Evolutionary conservation across 1,140 invertebrate species (phyloP).

Genomic region (Hermatobates lingyangjiaoensis): DNA sequence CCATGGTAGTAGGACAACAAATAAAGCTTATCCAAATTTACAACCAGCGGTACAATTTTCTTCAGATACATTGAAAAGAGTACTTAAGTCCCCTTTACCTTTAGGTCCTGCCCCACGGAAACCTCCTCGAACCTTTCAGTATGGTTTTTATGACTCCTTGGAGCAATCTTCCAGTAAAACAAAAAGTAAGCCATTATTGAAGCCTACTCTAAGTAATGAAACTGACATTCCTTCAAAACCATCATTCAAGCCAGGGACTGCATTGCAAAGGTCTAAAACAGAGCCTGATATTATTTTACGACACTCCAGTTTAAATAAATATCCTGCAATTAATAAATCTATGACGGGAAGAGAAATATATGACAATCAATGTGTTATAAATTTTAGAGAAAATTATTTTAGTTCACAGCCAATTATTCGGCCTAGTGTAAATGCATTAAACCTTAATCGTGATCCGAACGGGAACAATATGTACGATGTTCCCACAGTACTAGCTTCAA

Average conservation of each 20-base stretch:
- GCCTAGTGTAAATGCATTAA: too few species aligned
- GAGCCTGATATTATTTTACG: slow-evolving; percentile 19
- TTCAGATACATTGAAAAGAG: slow-evolving; percentile 35
- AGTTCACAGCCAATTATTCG: too few species aligned
- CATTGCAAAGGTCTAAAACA: slow-evolving; percentile 14
- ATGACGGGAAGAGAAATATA: too few species aligned
- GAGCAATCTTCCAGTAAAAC: not conserved
- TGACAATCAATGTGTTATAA: too few species aligned
- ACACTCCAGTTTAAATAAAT: too few species aligned
- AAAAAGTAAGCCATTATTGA: not conserved
- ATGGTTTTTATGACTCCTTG: slow-evolving; percentile 15
- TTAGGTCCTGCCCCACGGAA: slow-evolving; percentile 45
- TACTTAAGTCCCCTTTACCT: slow-evolving; percentile 39
- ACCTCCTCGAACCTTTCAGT: slow-evolving; percentile 40
- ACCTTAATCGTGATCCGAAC: too few species aligned
- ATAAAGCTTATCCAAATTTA: too few species aligned
- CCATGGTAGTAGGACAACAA: too few species aligned
- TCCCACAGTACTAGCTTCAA: too few species aligned
- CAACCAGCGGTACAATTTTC: not conserved
- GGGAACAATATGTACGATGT: too few species aligned
- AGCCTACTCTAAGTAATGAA: not conserved
- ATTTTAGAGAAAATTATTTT: too few species aligned
- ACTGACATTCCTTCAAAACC: not conserved
- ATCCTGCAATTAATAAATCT: too few species aligned
- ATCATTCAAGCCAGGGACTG: not conserved